These are phyloP conservation scores for Lota lota DNA, from an alignment of 2,113 vertebrate species.

Conservation along the genomic window DNA sequence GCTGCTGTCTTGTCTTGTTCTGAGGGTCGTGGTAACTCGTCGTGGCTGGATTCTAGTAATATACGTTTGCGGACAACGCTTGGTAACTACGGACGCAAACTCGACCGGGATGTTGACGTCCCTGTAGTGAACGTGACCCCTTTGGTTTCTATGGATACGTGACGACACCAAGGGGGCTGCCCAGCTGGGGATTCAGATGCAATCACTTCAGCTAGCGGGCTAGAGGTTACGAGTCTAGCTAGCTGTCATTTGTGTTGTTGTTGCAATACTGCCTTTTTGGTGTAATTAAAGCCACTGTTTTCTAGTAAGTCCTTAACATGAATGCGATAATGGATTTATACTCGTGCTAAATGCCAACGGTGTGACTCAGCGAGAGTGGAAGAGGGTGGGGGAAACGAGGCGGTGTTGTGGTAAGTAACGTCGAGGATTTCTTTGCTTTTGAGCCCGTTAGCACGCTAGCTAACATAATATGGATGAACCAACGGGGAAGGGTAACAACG, in stretches of 20 bases:
- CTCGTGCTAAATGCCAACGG: conserved; percentile 23
- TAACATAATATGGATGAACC: not conserved
- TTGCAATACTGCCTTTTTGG: not conserved
- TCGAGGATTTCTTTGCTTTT: conserved; percentile 3
- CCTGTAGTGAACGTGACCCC: conserved; percentile 24
- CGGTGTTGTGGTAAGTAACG: conserved; percentile 47
- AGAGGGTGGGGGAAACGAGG: conserved; percentile 38
- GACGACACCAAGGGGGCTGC: conserved; percentile 16
- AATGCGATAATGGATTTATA: not conserved
- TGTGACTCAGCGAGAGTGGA: conserved; percentile 25
- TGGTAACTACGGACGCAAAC: conserved; percentile 37
- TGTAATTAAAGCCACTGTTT: not conserved
- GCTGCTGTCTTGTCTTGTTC: too few relatives aligned
- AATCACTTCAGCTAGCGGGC: conserved; percentile 26
- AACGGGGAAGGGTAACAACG: too few relatives aligned
- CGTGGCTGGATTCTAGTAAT: too few relatives aligned
- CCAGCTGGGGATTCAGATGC: conserved; percentile 32
- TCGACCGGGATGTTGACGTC: conserved; percentile 54
- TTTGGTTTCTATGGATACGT: conserved; percentile 50
- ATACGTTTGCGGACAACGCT: too few relatives aligned
- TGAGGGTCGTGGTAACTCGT: too few relatives aligned
- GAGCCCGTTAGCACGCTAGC: conserved; percentile 25
- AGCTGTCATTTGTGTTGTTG: too few relatives aligned
- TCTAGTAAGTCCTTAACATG: too few relatives aligned
- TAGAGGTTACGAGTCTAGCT: conserved; percentile 5